These are phyloP conservation scores for Lasiurus cinereus DNA, from an alignment of 2,113 vertebrate species.

Conservation along the genomic window DNA sequence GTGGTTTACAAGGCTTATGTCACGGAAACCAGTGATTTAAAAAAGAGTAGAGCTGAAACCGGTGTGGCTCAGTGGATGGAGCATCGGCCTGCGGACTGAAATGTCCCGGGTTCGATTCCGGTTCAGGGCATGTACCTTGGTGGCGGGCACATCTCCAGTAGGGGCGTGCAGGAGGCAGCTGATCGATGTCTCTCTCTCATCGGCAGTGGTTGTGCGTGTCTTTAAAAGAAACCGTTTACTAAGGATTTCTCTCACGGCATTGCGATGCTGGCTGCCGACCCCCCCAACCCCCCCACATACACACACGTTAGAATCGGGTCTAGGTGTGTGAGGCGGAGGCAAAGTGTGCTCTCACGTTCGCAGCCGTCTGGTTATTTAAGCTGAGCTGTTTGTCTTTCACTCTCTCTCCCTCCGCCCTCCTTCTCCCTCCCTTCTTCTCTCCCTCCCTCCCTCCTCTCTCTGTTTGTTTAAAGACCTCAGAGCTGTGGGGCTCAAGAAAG, in stretches of 20 bases:
- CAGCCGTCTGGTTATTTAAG: conserved; percentile 71
- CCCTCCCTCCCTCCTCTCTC: not conserved
- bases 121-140: no score
- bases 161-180: no score
- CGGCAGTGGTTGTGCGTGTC: no score
- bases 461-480: conserved; percentile 92
- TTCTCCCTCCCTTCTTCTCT: not conserved
- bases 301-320: not conserved
- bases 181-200: no score
- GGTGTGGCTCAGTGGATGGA: no score
- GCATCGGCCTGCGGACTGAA: no score
- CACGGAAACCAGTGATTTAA: not conserved
- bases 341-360: conserved; percentile 27
- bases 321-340: not conserved
- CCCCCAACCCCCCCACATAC: not conserved
- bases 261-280: not conserved
- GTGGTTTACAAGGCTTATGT: not conserved
- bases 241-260: not conserved
- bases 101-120: no score
- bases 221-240: not conserved
- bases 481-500: conserved; percentile 97
- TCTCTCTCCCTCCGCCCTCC: not conserved
- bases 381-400: conserved; percentile 15
- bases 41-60: not conserved
- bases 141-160: no score